Evolutionary conservation across 2,888 invertebrate genomes (phyloP), one percentile per base, ranked within the genome.

Genomic region (Elysia crispata): DNA sequence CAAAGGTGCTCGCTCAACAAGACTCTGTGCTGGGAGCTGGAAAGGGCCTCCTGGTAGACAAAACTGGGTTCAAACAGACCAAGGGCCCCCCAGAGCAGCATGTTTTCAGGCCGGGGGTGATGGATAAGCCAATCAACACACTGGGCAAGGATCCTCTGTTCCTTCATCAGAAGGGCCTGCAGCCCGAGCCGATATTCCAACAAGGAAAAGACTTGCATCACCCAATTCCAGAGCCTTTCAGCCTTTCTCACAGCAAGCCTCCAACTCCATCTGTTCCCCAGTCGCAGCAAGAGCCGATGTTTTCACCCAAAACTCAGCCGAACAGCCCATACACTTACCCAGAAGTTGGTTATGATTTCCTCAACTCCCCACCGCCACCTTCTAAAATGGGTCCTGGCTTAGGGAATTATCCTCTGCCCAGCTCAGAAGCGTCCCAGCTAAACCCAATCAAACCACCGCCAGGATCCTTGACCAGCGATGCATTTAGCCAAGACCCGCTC

Each of bases 321-420:
- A 80, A 8, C 76, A 60, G 50, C 49, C 64, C 25, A 49, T 80
- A 67, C 76, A 80, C 57, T 64, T 80, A 41, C 41, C 41, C 41
- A 41, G 41, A 41, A 41, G 11, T 41, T 41, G 41, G 41, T 41
- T 41, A 41, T 11, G 41, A 41, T 25, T 62, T 80, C 62, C 49
- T 80, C 8, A 80, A 80, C n/a, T 80, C 80, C 13, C 80, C 80
- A 23, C 80, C 80, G 11, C 41, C 41, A 41, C 41, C 41, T 11
- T 41, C 41, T 41, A 41, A 41, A 41, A 3, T 41, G 41, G 41
- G 41, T 41, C 41, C 41, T 11, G 41, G 41, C 41, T 41, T 41
- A 41, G 41, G 41, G 41, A n/a, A n/a, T n/a, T 41, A 41, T 11
- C 41, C 41, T 6, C 41, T 41, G 41, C 41, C 41, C 5, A 41